These are phyloP conservation scores for Pristionchus fissidentatus DNA, from an alignment of 2,888 invertebrate genomes.

Conservation along the genomic window DNA sequence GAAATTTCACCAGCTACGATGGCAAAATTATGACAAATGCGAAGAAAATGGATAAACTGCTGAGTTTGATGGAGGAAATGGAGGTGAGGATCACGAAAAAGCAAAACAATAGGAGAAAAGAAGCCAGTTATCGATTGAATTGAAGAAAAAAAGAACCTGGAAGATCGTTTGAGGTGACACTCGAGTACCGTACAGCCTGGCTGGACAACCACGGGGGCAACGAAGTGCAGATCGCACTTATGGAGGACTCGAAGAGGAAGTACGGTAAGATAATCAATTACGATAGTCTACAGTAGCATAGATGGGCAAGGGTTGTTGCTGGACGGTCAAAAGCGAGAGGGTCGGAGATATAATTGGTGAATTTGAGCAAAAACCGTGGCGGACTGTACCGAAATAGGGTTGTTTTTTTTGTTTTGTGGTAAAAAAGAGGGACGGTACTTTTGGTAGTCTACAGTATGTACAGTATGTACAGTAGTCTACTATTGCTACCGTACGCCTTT, in stretches of 20 bases:
- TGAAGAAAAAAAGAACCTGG: no score
- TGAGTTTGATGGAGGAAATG: neutral
- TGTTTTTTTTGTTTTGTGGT: no score
- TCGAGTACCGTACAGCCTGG: conserved; percentile 8
- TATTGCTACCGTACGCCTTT: neutral
- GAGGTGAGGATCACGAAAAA: neutral
- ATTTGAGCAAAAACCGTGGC: no score
- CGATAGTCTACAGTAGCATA: no score
- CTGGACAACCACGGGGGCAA: neutral
- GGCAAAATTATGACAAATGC: neutral
- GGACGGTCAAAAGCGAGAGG: no score
- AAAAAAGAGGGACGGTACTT: no score
- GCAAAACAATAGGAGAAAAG: neutral
- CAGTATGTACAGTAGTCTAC: no score
- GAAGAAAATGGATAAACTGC: neutral
- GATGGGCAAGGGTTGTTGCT: no score
- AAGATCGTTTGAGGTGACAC: neutral
- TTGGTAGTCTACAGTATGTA: neutral
- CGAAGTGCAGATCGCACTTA: neutral
- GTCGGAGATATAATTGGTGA: no score
- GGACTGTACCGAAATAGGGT: no score
- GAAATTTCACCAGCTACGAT: neutral
- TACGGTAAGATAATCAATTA: neutral
- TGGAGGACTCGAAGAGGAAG: neutral
- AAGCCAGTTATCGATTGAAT: no score